Base-by-base conservation (phyloP, 2,113 vertebrate species). In the Colistium nudipinnis region DNA sequence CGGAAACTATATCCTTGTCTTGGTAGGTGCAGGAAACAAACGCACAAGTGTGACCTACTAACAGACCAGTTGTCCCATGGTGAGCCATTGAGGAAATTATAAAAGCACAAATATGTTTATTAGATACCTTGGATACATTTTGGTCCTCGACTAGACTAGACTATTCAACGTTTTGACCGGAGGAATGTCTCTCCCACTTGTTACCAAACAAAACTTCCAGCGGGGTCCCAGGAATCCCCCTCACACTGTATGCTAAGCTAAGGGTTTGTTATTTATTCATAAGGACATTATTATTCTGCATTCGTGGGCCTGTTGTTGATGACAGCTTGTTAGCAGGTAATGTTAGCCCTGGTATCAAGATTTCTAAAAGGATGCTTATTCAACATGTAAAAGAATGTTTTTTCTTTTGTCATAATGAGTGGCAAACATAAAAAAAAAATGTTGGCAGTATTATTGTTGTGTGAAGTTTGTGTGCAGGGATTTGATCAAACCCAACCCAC, bases 211-310 rank as follows among this genome's bases (percentile, higher is more conserved):
- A 19, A 30, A 39, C 11, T 39, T 70, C 67, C 49, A 62, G 35
- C 55, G 48, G 62, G 41, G 62, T 44, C 16, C 51, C 35, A 24
- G 14, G 53, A 60, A 55, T 25, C 17, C 3, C 2, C 22, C 53
- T 4, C 16, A 64, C 38, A 38, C 55, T 63, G 61, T n/a, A 55
- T 35, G 51, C 48, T 53, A 35, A 78, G 54, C 54, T 36, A 24
- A 57, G 36, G 11, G 11, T 31, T 73, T 22, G 47, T 88, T 65
- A 74, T 53, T 86, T 84, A 82, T 80, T 87, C 61, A 89, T 74
- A 14, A 28, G 8, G 30, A 67, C 68, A 81, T 86, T 82, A 66
- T 83, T 74, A 74, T 81, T 65, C 70, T 71, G 52, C 57, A 70
- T 73, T 70, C 25, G 36, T 69, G 41, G 53, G 33, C 19, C 35